Evolutionary conservation across 2,113 vertebrate species (phyloP).

Genomic region (Nyctibius bracteatus): DNA sequence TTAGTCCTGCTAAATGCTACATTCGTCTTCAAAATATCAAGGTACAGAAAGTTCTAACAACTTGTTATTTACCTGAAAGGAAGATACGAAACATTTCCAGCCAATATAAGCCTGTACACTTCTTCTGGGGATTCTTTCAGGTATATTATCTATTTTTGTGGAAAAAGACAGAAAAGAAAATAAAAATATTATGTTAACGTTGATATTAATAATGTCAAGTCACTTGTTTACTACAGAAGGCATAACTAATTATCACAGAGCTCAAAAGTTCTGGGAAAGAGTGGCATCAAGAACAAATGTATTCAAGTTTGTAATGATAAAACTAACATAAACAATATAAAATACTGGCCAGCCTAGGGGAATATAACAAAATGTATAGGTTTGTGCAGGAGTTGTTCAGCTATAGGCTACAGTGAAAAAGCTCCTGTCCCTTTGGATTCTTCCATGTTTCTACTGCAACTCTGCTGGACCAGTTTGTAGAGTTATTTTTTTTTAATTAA

Average conservation of each 20-base stretch:
- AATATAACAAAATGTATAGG: neutral
- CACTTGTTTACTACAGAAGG: neutral
- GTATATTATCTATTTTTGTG: conserved; percentile 86
- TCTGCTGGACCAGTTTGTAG: neutral
- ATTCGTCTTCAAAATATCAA: neutral
- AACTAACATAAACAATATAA: neutral
- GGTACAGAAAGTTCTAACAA: neutral
- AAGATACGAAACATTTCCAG: conserved; percentile 82
- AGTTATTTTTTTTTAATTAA: neutral
- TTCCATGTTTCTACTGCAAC: neutral
- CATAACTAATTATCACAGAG: neutral
- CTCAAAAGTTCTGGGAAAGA: neutral
- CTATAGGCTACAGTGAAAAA: neutral
- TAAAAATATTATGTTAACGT: neutral
- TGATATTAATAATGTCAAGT: neutral
- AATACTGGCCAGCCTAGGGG: neutral
- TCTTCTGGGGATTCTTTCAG: conserved; percentile 89
- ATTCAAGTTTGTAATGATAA: neutral
- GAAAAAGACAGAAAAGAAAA: neutral
- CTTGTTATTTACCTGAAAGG: conserved; percentile 87
- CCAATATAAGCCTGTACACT: conserved; percentile 82
- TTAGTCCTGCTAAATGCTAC: neutral
- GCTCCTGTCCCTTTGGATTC: neutral
- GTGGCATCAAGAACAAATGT: neutral
- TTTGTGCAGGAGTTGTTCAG: neutral